phyloP scores from a whole-genome alignment of 2,113 vertebrate species.

The Eublepharis macularius region DNA sequence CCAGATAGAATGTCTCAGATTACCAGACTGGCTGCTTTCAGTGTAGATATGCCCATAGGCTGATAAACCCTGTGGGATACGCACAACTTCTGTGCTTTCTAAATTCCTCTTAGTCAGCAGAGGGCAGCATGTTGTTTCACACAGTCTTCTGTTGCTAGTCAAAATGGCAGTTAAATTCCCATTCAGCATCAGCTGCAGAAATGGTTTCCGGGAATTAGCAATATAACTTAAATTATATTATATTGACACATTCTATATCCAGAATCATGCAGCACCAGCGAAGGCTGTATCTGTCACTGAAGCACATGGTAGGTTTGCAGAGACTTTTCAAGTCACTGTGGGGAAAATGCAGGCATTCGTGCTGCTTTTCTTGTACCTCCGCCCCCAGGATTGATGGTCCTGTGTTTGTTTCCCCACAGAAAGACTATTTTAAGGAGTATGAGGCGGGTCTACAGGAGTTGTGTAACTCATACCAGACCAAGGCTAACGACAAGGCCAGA shows the following conservation, averaged over 20 bases:
- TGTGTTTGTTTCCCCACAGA: slow-evolving; percentile 71
- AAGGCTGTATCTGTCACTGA: neutral
- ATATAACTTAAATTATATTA: neutral
- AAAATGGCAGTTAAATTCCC: neutral
- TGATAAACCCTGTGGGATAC: too few species aligned
- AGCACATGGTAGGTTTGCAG: neutral
- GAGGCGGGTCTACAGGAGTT: slow-evolving; percentile 93
- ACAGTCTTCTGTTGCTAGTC: neutral
- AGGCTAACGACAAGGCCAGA: slow-evolving; percentile 89
- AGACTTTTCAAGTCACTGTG: neutral
- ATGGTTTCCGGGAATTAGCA: neutral
- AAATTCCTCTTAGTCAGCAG: neutral
- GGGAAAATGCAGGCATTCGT: neutral
- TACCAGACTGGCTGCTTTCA: too few species aligned
- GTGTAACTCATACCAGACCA: slow-evolving; percentile 94
- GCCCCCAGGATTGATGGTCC: neutral
- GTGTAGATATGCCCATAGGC: neutral
- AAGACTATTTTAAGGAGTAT: slow-evolving; percentile 98
- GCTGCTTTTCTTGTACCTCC: neutral
- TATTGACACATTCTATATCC: neutral
- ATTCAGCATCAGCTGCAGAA: neutral
- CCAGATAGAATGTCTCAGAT: too few species aligned
- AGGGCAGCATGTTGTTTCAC: neutral
- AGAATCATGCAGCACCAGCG: neutral
- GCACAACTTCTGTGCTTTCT: neutral